Conservation (phyloP, 2,888 invertebrate species). For the Cyclophora albipunctata region DNA sequence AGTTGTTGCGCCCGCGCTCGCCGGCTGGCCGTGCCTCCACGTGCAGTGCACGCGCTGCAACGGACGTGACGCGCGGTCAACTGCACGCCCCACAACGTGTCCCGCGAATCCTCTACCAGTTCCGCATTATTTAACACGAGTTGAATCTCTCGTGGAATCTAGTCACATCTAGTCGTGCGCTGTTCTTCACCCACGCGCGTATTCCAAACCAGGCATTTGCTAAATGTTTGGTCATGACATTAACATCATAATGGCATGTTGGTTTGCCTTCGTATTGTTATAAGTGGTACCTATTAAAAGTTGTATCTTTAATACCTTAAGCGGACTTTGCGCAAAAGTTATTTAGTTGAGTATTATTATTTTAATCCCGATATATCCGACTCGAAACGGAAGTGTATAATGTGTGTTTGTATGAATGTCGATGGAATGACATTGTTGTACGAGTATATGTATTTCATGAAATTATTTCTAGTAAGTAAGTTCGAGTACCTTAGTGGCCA, state of each 20-base stretch:
- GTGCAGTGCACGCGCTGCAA: slow-evolving; percentile 34
- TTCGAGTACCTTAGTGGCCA: no score
- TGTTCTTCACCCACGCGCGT: not conserved
- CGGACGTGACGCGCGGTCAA: slow-evolving; percentile 25
- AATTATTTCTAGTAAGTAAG: no score
- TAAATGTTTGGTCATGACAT: slow-evolving; percentile 6
- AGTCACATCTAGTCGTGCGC: not conserved
- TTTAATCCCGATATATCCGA: no score
- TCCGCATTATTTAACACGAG: slow-evolving; percentile 5
- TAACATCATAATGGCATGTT: not conserved
- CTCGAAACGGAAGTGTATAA: no score
- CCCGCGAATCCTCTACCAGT: slow-evolving; percentile 6
- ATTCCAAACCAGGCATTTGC: not conserved
- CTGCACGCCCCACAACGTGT: slow-evolving; percentile 7
- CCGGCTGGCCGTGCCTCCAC: slow-evolving; percentile 25
- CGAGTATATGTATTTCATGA: no score
- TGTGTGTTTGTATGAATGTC: no score
- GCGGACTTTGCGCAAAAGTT: no score
- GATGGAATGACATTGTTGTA: no score
- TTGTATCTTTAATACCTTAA: no score
- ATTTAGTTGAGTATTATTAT: no score
- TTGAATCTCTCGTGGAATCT: not conserved
- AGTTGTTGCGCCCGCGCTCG: slow-evolving; percentile 1
- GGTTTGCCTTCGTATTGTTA: not conserved
- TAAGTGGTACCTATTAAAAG: no score